Conservation (phyloP, 2,797 vertebrate species). For the Spondyliosoma cantharus region DNA sequence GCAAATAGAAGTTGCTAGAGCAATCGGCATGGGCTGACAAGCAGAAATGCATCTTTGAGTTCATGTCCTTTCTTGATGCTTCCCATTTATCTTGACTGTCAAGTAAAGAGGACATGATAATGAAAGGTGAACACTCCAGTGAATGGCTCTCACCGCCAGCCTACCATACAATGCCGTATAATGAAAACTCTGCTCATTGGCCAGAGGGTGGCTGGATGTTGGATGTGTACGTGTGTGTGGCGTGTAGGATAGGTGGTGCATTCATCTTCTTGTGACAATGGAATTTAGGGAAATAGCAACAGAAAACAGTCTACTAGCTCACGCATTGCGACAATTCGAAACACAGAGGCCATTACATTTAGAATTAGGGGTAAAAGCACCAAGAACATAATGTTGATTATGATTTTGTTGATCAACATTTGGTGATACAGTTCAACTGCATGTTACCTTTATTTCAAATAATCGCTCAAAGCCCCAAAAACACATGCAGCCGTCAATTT, state of each 20-base stretch:
- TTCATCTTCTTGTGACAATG: neutral
- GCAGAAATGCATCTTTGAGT: conserved; percentile 78
- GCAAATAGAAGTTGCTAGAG: conserved; percentile 75
- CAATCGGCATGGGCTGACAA: conserved; percentile 71
- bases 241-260: neutral
- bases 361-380: neutral
- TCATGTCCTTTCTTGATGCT: conserved; percentile 77
- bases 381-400: neutral
- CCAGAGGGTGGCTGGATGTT: conserved; percentile 26
- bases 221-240: neutral
- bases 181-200: conserved; percentile 64
- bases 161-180: conserved; percentile 58
- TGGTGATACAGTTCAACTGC: neutral
- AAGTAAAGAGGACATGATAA: conserved; percentile 76
- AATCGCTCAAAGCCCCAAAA: neutral
- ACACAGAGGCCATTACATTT: neutral
- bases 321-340: neutral
- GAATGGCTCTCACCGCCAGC: conserved; percentile 63
- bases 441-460: neutral
- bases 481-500: no score
- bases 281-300: neutral
- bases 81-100: conserved; percentile 82
- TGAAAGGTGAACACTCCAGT: conserved; percentile 80
- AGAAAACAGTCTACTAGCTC: neutral
- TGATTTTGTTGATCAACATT: neutral